Base-by-base conservation (phyloP, 2,113 vertebrate genomes). In the Typhlomys cinereus region DNA sequence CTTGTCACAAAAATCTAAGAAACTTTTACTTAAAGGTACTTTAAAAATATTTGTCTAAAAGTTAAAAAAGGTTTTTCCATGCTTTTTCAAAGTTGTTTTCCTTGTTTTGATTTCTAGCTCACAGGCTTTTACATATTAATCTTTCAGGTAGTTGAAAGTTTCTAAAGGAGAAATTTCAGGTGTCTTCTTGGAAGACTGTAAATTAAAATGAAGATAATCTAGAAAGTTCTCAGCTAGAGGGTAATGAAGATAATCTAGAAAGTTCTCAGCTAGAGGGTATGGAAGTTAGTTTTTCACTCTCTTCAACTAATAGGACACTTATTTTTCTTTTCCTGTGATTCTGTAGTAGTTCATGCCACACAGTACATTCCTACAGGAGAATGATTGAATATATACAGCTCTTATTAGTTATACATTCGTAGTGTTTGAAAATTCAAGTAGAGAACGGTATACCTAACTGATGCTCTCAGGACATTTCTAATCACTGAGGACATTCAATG, bases 391-490 rank as follows among this genome's bases (percentile, higher is more conserved):
- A n/a, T n/a, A n/a, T 61, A 39, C 78, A 44, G 39, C 15, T 34
- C 29, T 61, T 61, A 31, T 54, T 80, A 27, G 15, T 59, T 93
- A 17, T 44, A 70, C 89, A 86, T 64, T 88, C 39, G 84, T 92
- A 86, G 61, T 57, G n/a, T 74, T 97, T 89, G 57, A 70, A 89
- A 89, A 78, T 91, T 78, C 13, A 59, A 50, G 39, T 84, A 71
- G 76, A 62, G 39, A 48, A 92, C 70, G 20, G 57, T 69, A 11
- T 41, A 27, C 52, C 36, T 20, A 73, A 80, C 71, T 59, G 54
- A 73, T 92, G n/a, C n/a, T n/a, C n/a, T n/a, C 50, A 39, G 25
- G 83, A 73, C 85, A 15, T 92, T 57, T 31, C 41, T 23, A 76
- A 48, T 62, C 44, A n/a, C 89, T 71, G 39, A 85, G 50, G 23